These are phyloP conservation scores for Pseudococcus jackbeardsleyi DNA, from an alignment of 2,888 invertebrate genomes.

Conservation along the genomic window DNA sequence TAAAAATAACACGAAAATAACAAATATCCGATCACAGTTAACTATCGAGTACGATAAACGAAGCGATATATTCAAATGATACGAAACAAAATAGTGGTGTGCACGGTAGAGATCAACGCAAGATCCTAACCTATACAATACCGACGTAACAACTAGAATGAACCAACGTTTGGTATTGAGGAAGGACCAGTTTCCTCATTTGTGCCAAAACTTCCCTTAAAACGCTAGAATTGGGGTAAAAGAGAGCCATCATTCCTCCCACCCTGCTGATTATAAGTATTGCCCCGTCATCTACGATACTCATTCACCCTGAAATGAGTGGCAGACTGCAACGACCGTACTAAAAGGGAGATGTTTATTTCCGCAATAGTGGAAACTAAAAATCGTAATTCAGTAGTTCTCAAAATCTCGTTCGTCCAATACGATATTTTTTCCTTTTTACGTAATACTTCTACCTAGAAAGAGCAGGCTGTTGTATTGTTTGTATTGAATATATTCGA, in stretches of 20 bases:
- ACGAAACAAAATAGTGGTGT: not conserved
- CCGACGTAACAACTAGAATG: conserved; percentile 46
- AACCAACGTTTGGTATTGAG: conserved; percentile 57
- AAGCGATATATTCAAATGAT: conserved; percentile 14
- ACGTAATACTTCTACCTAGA: not conserved
- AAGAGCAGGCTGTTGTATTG: not conserved
- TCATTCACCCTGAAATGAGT: conserved; percentile 52
- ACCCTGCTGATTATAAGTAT: conserved; percentile 43
- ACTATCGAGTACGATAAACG: not conserved
- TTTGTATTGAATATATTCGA: not conserved
- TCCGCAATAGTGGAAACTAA: conserved; percentile 50
- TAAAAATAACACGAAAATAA: not conserved
- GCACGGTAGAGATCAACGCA: not conserved
- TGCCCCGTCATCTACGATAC: conserved; percentile 53
- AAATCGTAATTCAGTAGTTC: conserved; percentile 52
- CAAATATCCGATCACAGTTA: not conserved
- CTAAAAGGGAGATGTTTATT: conserved; percentile 53
- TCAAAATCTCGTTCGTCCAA: conserved; percentile 27
- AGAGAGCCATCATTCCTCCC: conserved; percentile 49
- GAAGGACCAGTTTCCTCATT: conserved; percentile 62
- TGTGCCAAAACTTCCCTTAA: conserved; percentile 63
- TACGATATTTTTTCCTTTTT: not conserved
- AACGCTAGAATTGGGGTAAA: conserved; percentile 63
- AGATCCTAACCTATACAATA: conserved; percentile 36
- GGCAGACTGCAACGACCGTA: conserved; percentile 46